Conservation (phyloP, 2,797 vertebrate species). For the Tenualosa thibaudeaui region DNA sequence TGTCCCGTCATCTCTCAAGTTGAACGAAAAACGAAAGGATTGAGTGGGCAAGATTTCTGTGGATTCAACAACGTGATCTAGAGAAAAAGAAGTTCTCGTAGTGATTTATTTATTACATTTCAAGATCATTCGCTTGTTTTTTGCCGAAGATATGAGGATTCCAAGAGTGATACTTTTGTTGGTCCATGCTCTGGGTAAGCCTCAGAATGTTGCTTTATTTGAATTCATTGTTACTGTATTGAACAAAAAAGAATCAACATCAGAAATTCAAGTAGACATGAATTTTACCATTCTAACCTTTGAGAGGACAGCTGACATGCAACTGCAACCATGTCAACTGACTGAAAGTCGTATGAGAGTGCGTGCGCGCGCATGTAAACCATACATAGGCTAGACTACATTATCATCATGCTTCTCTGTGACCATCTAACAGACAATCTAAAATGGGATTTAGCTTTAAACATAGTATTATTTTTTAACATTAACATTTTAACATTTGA, state of each 20-base stretch:
- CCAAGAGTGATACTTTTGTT: constrained; percentile 62
- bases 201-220: background rate
- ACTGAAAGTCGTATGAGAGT: background rate
- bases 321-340: background rate
- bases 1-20: constrained; percentile 10
- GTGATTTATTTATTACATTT: constrained; percentile 39
- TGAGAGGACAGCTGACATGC: background rate
- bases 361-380: background rate
- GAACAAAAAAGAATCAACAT: background rate
- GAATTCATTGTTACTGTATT: background rate
- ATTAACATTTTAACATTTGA: background rate
- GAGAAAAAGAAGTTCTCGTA: constrained; percentile 47
- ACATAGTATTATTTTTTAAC: background rate
- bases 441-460: background rate
- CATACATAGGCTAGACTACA: background rate
- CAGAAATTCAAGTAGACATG: no score
- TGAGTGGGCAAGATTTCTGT: background rate
- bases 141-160: constrained; percentile 69
- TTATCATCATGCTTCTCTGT: background rate
- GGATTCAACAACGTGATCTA: background rate
- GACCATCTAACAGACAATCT: background rate
- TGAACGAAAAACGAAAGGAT: constrained; percentile 10
- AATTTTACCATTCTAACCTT: background rate
- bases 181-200: constrained; percentile 74
- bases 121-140: constrained; percentile 3